Percentiles rank a stretch among this genome's conserved stretches.
Conservation (phyloP, 2,797 vertebrate species). For the Hyperoplus lanceolatus region DNA sequence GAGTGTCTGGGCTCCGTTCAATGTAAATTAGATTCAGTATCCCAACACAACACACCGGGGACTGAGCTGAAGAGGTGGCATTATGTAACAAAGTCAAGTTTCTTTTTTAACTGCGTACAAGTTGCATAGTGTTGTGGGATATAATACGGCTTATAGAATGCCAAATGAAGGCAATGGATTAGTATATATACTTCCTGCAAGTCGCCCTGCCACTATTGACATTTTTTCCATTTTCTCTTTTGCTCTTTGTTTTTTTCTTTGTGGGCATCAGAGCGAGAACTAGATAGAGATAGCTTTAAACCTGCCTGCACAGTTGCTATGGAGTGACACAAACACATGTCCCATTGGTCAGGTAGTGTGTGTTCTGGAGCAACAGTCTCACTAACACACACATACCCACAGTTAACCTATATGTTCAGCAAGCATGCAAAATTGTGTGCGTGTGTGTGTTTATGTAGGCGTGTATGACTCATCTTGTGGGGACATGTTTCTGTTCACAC, state of each 20-base stretch:
- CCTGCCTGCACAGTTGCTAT: slow-evolving; percentile 33
- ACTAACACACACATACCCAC: slow-evolving; percentile 11
- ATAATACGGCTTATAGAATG: slow-evolving; percentile 11
- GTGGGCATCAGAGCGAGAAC: not conserved
- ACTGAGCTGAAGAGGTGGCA: slow-evolving; percentile 11
- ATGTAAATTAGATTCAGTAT: slow-evolving; percentile 39
- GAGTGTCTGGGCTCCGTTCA: slow-evolving; percentile 58
- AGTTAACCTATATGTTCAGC: not conserved
- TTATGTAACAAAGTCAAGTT: slow-evolving; percentile 6
- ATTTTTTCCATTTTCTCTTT: not conserved
- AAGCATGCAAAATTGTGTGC: not conserved
- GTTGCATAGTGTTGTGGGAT: slow-evolving; percentile 14
- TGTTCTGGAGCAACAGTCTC: not conserved
- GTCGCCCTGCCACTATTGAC: not conserved
- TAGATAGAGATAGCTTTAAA: slow-evolving; percentile 19
- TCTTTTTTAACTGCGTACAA: slow-evolving; percentile 25
- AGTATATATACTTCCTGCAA: slow-evolving; percentile 1
- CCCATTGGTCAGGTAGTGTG: slow-evolving; percentile 40
- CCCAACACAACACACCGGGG: slow-evolving; percentile 5
- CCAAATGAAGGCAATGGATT: slow-evolving; percentile 7
- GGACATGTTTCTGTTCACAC: too few species aligned
- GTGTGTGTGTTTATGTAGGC: too few species aligned
- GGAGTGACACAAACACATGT: slow-evolving; percentile 51
- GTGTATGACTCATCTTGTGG: too few species aligned
- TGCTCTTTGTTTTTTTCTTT: not conserved